Base-by-base conservation (phyloP, 2,888 invertebrate genomes). In the Barypeithes pellucidus region DNA sequence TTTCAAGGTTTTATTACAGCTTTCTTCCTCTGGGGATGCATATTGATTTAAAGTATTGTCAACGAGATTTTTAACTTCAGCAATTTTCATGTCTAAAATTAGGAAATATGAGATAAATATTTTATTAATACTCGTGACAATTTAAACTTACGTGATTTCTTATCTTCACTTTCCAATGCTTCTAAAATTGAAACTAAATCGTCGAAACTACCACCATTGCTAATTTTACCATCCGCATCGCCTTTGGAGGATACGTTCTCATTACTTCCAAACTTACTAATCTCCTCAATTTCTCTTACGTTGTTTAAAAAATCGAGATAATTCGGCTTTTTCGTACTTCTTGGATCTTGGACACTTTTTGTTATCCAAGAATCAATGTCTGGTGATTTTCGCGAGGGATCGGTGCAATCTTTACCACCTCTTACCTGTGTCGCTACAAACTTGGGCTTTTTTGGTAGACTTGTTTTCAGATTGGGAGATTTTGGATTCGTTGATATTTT, bases 161-260 rank as follows among this genome's bases (percentile, higher is more conserved):
- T 83, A 77, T 87, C 86, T 80, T 87, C 87, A 67, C 84, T 83
- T 80, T 88, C 88, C 33, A 88, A 78, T 65, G 85, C 86, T 80
- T 87, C 84, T 9, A 88, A 79, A 75, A 88, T 87, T 2, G 85
- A 84, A 9, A 85, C 84, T 50, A 88, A 86, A 77, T 88, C 88
- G 70, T 88, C 86, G 73, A 85, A 86, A 71, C 86, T 85, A 16
- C 76, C 79, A 54, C 72, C 75, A 20, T 68, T 47, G 60, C 76
- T 78, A 4, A 57, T 67, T 47, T 77, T 76, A 62, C 76, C 79
- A 24, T 65, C 68, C n/a, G 12, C 11, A 22, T 54, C 71, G 20
- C 7, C 14, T 39, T 41, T 45, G 36, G 20, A 18, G 3, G 22
- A 24, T 8, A 11, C 47, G 52, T 22, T 52, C 14, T 36, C 20